Evolutionary conservation across 2,888 invertebrate genomes (phyloP).

Genomic region (Stictocephala bisonia): DNA sequence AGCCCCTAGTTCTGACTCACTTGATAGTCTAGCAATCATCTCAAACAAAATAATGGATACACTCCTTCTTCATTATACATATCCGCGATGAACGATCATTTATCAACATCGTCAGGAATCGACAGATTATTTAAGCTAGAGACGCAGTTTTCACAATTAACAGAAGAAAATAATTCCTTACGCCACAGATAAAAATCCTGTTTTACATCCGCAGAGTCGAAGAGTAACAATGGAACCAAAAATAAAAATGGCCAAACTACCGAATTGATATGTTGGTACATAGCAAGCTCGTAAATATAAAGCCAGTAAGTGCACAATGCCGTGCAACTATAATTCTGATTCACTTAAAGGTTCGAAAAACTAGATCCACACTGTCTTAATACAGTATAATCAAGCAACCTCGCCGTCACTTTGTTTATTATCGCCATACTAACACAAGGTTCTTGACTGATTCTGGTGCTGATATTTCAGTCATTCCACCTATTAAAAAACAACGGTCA

Average conservation of each 20-base stretch:
- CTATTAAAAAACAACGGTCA: neutral
- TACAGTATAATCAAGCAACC: slow-evolving; percentile 33
- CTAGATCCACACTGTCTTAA: slow-evolving; percentile 41
- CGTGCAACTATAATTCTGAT: slow-evolving; percentile 38
- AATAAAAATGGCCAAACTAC: neutral
- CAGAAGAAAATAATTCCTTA: neutral
- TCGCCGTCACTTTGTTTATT: slow-evolving; percentile 33
- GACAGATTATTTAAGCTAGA: neutral
- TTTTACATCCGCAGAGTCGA: neutral
- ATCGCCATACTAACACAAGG: slow-evolving; percentile 5
- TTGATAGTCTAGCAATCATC: slow-evolving; percentile 33
- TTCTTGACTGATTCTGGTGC: too few species aligned
- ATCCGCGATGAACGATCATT: too few species aligned
- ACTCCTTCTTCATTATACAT: too few species aligned
- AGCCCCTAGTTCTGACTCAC: slow-evolving; percentile 50
- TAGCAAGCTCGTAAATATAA: neutral
- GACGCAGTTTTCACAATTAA: neutral
- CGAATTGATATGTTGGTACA: neutral
- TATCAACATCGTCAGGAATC: neutral
- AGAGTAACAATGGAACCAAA: neutral
- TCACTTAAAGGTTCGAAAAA: slow-evolving; percentile 20
- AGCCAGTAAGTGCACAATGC: slow-evolving; percentile 39
- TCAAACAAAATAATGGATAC: slow-evolving; percentile 1
- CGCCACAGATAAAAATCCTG: neutral
- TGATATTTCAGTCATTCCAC: too few species aligned